Evolutionary conservation across 2,888 invertebrate genomes (phyloP), one percentile per base, ranked within the genome.

Genomic region (Lathronympha strigana): DNA sequence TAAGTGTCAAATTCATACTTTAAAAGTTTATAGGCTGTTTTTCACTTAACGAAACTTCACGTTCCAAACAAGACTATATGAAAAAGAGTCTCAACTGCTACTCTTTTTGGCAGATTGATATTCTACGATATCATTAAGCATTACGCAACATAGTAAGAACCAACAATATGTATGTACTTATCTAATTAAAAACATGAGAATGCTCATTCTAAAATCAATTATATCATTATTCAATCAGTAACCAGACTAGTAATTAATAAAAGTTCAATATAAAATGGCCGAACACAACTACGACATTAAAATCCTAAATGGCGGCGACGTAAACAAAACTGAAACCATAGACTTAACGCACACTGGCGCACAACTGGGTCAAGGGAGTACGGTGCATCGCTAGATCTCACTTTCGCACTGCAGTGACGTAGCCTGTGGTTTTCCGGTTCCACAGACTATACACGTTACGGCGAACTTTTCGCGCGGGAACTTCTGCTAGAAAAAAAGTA

Each of bases 341-440:
- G 66, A 49, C 66, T 40, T 33, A 36, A 57, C 67, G 50, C 67
- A 67, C 67, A 68, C 67, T 57, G 67, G 66, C 68, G 69, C 63
- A 64, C 61, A 92, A 88, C 81, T 86, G 82, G 91, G 92, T 92
- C 92, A 92, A 91, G 91, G 91, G 91, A 90, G 82, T 78, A 83
- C 89, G 91, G 89, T 91, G 91, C 92, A 91, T 87, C 89, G 89
- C 84, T 88, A 84, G 88, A 92, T 90, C 91, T 92, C 91, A 92
- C 92, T 92, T 92, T 92, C 92, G 91, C 90, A 64, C 51, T 64
- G 58, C 64, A 60, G 58, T 64, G 64, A 64, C 64, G 64, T 64
- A 64, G 64, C 23, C 50, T 80, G 80, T 84, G 87, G 72, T 74
- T 77, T 76, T 75, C 75, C 74, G 73, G 71, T 73, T 72, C 58